phyloP scores from a whole-genome alignment of 1,140 invertebrate genomes.

The Drosophila simulans region DNA sequence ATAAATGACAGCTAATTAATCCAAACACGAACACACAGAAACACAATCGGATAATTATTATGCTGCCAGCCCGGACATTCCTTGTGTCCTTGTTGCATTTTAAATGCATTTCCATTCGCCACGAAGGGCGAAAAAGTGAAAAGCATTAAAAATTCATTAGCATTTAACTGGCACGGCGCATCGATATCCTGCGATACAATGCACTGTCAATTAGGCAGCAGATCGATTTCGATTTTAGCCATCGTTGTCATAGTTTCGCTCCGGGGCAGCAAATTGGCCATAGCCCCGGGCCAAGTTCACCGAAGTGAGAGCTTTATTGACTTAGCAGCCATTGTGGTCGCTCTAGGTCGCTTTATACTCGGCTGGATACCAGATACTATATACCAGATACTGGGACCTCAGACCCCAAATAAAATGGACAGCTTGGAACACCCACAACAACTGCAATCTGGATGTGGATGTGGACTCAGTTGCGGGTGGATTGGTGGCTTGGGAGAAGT shows the following conservation, averaged over 20 bases:
- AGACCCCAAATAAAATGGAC: slow-evolving; percentile 16
- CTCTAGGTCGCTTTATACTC: slow-evolving; percentile 1
- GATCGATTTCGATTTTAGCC: slow-evolving; percentile 32
- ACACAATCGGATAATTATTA: slow-evolving; percentile 27
- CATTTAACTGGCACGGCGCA: slow-evolving; percentile 49
- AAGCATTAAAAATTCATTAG: slow-evolving; percentile 74
- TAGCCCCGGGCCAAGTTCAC: slow-evolving; percentile 4
- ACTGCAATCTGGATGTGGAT: slow-evolving; percentile 25
- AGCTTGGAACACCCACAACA: slow-evolving; percentile 23
- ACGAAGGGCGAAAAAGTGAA: slow-evolving; percentile 50
- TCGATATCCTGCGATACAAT: slow-evolving; percentile 25
- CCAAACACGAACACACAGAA: slow-evolving; percentile 12
- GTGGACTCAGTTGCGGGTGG: background rate
- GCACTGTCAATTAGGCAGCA: slow-evolving; percentile 22
- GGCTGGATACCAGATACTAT: slow-evolving; percentile 6
- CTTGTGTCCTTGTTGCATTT: slow-evolving; percentile 70
- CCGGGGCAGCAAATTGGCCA: background rate
- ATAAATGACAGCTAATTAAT: slow-evolving; percentile 80
- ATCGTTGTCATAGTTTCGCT: slow-evolving; percentile 3
- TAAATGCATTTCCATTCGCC: slow-evolving; percentile 58
- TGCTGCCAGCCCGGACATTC: slow-evolving; percentile 1
- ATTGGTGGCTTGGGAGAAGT: background rate
- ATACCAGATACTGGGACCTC: background rate
- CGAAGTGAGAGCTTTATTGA: slow-evolving; percentile 28
- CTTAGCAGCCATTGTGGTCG: slow-evolving; percentile 10